Conservation (phyloP, 2,888 invertebrate genomes). For the Euplexia lucipara region DNA sequence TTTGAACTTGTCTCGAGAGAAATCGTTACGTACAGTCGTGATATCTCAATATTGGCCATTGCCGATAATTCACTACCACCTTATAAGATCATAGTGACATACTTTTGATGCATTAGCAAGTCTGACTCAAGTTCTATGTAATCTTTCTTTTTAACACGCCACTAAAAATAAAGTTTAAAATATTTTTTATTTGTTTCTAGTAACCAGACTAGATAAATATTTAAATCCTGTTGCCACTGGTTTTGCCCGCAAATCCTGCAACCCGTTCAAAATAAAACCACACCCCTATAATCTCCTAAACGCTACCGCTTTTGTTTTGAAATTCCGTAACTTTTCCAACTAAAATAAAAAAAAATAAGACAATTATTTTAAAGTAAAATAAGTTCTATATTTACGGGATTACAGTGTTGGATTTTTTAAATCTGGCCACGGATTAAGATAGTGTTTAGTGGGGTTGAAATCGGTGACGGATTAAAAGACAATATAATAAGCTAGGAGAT, state of each 20-base stretch:
- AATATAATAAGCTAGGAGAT: conserved; percentile 14
- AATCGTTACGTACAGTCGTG: conserved; percentile 48
- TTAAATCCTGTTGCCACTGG: conserved; percentile 34
- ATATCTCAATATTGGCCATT: conserved; percentile 45
- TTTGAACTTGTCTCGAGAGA: conserved; percentile 62
- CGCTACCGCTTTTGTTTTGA: conserved; percentile 44
- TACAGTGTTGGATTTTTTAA: conserved; percentile 17
- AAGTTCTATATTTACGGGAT: conserved; percentile 45
- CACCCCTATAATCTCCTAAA: conserved; percentile 49
- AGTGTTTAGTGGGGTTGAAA: conserved; percentile 35
- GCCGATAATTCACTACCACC: conserved; percentile 33
- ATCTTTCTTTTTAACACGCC: conserved; percentile 7
- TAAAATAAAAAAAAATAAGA: conserved; percentile 28
- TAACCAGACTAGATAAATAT: conserved; percentile 15
- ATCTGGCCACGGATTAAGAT: conserved; percentile 26
- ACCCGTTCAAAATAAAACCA: conserved; percentile 23
- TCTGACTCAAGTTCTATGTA: conserved; percentile 5
- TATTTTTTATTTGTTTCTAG: conserved; percentile 18
- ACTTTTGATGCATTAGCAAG: conserved; percentile 38
- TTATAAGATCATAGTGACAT: conserved; percentile 44
- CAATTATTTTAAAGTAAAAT: conserved; percentile 28
- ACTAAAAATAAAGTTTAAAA: conserved; percentile 6
- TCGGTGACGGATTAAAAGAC: conserved; percentile 30
- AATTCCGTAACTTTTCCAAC: conserved; percentile 11
- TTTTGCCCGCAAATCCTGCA: conserved; percentile 22